Percentiles rank a stretch among this genome's conserved stretches.
Conservation (phyloP, 2,888 invertebrate genomes). For the Caenorhabditis zanzibari region DNA sequence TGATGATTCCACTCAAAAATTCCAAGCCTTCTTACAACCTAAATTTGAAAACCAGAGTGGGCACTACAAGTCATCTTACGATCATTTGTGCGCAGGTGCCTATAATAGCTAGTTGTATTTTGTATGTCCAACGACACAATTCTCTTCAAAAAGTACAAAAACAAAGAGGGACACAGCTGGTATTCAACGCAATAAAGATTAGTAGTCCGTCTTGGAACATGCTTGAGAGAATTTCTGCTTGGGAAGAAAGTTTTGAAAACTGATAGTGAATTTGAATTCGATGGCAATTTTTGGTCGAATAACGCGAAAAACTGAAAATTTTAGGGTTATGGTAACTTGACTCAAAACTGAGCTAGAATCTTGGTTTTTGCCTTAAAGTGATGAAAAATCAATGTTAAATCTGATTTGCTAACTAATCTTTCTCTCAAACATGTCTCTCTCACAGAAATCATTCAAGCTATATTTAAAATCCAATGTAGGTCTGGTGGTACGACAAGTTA, state of each 20-base stretch:
- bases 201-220: background rate
- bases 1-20: background rate
- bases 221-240: too few species aligned
- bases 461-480: background rate
- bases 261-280: too few species aligned
- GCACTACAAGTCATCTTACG: background rate
- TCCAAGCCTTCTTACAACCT: background rate
- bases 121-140: background rate
- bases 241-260: too few species aligned
- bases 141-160: conserved; percentile 30
- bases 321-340: too few species aligned
- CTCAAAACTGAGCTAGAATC: too few species aligned
- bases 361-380: too few species aligned
- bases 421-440: background rate
- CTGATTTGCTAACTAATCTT: too few species aligned
- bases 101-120: conserved; percentile 45
- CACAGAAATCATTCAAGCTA: background rate
- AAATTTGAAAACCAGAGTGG: background rate
- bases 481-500: too few species aligned
- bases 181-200: conserved; percentile 22
- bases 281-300: too few species aligned
- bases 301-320: too few species aligned
- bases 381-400: too few species aligned
- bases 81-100: conserved; percentile 38
- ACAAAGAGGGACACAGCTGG: conserved; percentile 43